Conservation (phyloP, 1,140 invertebrate genomes). For the Drosophila ohnishii region DNA sequence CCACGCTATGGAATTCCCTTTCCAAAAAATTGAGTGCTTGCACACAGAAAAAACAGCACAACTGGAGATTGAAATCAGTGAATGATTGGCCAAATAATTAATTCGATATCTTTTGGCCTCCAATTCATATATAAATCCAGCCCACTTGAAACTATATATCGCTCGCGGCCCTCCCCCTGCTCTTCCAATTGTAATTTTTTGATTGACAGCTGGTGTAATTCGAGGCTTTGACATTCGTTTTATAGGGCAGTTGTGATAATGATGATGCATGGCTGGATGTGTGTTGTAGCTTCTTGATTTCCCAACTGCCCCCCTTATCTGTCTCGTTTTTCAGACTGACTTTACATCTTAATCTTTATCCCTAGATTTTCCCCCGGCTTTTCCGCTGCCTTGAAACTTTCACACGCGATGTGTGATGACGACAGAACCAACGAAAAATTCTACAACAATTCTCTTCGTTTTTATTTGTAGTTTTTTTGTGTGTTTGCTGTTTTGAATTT, state of each 20-base stretch:
- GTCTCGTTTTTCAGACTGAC: slow-evolving; percentile 29
- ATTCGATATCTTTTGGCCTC: slow-evolving; percentile 49
- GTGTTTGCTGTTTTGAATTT: slow-evolving; percentile 70
- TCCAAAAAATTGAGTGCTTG: slow-evolving; percentile 14
- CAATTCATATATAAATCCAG: slow-evolving; percentile 18
- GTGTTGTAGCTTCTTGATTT: slow-evolving; percentile 22
- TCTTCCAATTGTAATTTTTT: slow-evolving; percentile 54
- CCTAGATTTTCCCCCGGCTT: slow-evolving; percentile 9
- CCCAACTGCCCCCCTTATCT: slow-evolving; percentile 2
- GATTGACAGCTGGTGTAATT: slow-evolving; percentile 72
- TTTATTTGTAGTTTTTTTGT: slow-evolving; percentile 20
- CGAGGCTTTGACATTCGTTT: slow-evolving; percentile 65
- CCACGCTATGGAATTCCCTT: slow-evolving; percentile 26
- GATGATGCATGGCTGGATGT: slow-evolving; percentile 36
- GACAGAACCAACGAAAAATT: slow-evolving; percentile 41
- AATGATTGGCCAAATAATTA: slow-evolving; percentile 41
- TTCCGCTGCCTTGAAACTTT: slow-evolving; percentile 34
- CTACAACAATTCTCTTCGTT: slow-evolving; percentile 26
- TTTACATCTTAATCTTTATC: slow-evolving; percentile 43
- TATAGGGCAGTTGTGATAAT: slow-evolving; percentile 67
- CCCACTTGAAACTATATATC: slow-evolving; percentile 39
- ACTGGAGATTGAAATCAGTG: slow-evolving; percentile 35
- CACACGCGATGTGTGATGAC: slow-evolving; percentile 48
- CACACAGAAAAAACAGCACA: slow-evolving; percentile 2
- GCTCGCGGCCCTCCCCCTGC: background rate